Percentiles rank a stretch among this genome's conserved stretches.
Evolutionary conservation across 2,888 invertebrate species (phyloP).

Genomic region (Agelastica alni): DNA sequence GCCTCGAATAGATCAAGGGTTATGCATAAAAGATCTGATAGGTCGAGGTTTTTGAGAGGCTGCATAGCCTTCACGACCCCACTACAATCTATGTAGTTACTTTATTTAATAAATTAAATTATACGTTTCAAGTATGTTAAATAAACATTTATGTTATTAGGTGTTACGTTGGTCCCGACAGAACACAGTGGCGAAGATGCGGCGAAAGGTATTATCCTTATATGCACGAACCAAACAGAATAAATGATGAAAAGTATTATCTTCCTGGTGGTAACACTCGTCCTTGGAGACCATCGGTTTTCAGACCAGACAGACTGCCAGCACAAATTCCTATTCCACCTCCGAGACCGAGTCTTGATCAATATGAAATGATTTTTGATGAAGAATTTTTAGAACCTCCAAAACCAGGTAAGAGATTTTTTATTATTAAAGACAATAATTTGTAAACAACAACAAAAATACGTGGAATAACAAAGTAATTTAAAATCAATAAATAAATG

Average conservation of each 20-base stretch:
- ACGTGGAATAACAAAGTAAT: no score
- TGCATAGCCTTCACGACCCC: no score
- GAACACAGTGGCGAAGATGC: conserved; percentile 86
- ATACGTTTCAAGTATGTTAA: no score
- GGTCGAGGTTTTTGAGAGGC: no score
- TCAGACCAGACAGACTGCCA: conserved; percentile 48
- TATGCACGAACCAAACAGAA: conserved; percentile 47
- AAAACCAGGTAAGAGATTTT: conserved; percentile 56
- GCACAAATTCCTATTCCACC: conserved; percentile 52
- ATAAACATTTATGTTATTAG: no score
- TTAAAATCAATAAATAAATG: no score
- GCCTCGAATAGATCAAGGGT: no score
- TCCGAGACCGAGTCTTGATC: conserved; percentile 53
- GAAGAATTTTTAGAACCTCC: conserved; percentile 58
- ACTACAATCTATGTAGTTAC: no score
- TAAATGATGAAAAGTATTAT: conserved; percentile 39
- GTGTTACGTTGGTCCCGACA: conserved; percentile 81
- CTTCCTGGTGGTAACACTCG: conserved; percentile 17
- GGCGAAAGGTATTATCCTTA: conserved; percentile 81
- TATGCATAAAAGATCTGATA: no score
- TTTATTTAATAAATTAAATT: no score
- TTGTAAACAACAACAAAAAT: no score
- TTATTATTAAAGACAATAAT: no score
- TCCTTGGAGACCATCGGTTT: conserved; percentile 30
- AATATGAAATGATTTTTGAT: conserved; percentile 54